Conservation (phyloP, 2,888 invertebrate genomes). For the Leucoma salicis region DNA sequence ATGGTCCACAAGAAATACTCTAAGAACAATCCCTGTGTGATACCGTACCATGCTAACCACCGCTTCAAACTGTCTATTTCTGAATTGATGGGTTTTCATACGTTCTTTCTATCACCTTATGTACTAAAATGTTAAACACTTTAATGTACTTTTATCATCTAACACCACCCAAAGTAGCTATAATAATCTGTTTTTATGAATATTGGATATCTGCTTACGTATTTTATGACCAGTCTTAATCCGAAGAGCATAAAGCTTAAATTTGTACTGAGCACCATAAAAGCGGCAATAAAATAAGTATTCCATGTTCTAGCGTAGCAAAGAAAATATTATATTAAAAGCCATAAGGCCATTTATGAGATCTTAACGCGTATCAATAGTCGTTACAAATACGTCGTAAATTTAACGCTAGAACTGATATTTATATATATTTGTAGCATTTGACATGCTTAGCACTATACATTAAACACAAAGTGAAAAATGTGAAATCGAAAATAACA, state of each 20-base stretch:
- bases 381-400: constrained; percentile 29
- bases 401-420: constrained; percentile 15
- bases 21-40: too few species aligned
- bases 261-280: constrained; percentile 1
- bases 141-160: constrained; percentile 15
- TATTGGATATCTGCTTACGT: background rate
- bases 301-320: constrained; percentile 16
- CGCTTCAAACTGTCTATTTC: too few species aligned
- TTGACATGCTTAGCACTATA: too few species aligned
- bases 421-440: too few species aligned
- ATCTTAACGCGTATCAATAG: constrained; percentile 36
- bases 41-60: too few species aligned
- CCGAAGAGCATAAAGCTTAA: background rate
- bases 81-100: too few species aligned
- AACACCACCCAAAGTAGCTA: constrained; percentile 1
- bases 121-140: background rate
- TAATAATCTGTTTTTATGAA: constrained; percentile 16
- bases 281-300: constrained; percentile 24
- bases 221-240: constrained; percentile 7
- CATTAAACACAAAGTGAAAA: too few species aligned
- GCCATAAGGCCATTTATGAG: constrained; percentile 36
- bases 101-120: background rate
- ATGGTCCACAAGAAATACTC: too few species aligned
- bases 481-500: too few species aligned
- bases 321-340: constrained; percentile 35